Evolutionary conservation across 2,113 vertebrate species (phyloP).

Genomic region (Corvus moneduloides): DNA sequence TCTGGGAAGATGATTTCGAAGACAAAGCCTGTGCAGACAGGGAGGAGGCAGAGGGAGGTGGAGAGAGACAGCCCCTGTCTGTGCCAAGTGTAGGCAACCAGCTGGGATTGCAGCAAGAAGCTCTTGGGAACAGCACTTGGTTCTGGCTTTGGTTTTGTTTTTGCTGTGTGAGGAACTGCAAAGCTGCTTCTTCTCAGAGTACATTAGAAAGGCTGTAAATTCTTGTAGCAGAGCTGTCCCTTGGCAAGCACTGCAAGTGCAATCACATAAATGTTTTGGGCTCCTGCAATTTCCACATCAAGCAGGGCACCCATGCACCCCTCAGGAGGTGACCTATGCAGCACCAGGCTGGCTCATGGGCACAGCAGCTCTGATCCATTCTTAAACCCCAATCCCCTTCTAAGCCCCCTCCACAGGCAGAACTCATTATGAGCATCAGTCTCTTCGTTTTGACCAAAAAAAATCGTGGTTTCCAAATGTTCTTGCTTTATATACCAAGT

Average conservation of each 20-base stretch:
- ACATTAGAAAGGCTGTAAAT: not conserved
- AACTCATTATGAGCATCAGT: not conserved
- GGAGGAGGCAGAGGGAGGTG: not conserved
- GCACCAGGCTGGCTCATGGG: not conserved
- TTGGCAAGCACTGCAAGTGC: not conserved
- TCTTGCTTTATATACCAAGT: accelerated
- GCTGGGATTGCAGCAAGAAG: not conserved
- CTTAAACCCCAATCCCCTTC: not conserved
- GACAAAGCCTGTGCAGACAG: not conserved
- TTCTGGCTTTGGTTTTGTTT: conserved; percentile 1
- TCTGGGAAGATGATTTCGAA: not conserved
- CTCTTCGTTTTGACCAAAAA: not conserved
- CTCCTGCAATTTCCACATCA: not conserved
- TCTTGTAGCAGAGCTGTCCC: not conserved
- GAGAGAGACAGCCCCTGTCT: not conserved
- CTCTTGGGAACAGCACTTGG: not conserved
- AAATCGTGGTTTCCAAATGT: not conserved
- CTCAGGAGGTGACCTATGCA: not conserved
- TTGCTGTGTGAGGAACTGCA: not conserved
- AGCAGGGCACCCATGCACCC: not conserved
- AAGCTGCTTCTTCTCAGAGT: not conserved
- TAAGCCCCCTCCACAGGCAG: not conserved
- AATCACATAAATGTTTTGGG: not conserved
- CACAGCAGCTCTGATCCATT: not conserved
- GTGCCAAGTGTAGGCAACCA: not conserved